A percentile compares a stretch with the other conserved stretches of the same genome.
These are phyloP conservation scores for Clarias magur DNA, from an alignment of 2,113 vertebrate genomes.

Conservation along the genomic window DNA sequence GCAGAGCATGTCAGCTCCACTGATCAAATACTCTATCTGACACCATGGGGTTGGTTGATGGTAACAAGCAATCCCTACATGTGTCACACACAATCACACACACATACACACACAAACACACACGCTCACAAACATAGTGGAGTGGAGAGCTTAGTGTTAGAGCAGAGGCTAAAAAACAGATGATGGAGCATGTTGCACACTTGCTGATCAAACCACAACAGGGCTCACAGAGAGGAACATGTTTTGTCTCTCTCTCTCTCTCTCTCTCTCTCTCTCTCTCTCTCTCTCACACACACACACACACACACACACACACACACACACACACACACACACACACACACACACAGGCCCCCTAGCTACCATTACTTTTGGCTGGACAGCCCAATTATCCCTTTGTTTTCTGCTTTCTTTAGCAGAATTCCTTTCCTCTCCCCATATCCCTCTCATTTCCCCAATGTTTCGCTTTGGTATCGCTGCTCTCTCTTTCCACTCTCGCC, in stretches of 20 bases:
- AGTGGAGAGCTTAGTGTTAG: constrained; percentile 63
- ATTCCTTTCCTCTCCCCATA: constrained; percentile 48
- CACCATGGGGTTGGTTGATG: constrained; percentile 54
- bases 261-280: background rate
- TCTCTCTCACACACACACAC: constrained; percentile 24
- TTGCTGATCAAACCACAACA: constrained; percentile 90
- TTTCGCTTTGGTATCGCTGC: constrained; percentile 54
- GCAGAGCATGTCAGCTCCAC: constrained; percentile 49
- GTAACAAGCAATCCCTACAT: constrained; percentile 50
- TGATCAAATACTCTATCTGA: constrained; percentile 72
- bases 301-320: constrained; percentile 1
- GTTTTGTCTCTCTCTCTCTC: constrained; percentile 2
- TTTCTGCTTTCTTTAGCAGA: constrained; percentile 60
- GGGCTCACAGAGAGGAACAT: constrained; percentile 74
- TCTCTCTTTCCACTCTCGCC: constrained; percentile 26
- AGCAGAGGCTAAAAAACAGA: constrained; percentile 52
- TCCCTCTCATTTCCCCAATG: constrained; percentile 49
- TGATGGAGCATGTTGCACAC: constrained; percentile 80
- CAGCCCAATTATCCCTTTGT: constrained; percentile 75
- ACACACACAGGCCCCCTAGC: constrained; percentile 64
- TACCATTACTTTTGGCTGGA: constrained; percentile 71
- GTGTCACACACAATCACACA: constrained; percentile 51
- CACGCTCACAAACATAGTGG: constrained; percentile 55
- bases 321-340: constrained; percentile 54
- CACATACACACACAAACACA: constrained; percentile 54